Evolutionary conservation across 2,797 vertebrate genomes (phyloP).

Genomic region (Pampus argenteus): DNA sequence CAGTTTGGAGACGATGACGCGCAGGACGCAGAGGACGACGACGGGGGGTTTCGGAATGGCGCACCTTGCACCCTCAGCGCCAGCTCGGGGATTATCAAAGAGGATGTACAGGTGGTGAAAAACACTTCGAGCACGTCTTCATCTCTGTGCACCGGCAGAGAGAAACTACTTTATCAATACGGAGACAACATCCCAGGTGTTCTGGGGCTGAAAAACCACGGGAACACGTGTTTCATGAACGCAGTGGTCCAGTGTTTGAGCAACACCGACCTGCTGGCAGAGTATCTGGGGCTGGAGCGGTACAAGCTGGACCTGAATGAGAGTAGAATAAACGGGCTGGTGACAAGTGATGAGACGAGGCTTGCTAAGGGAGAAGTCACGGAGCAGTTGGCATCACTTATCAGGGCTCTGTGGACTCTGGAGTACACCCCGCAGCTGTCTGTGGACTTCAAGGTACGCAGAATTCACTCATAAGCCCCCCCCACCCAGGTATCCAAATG

Average conservation of each 20-base stretch:
- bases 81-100: conserved; percentile 61
- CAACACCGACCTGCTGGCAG: conserved; percentile 95
- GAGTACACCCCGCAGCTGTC: conserved; percentile 95
- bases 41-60: conserved; percentile 86
- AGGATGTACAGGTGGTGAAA: conserved; percentile 64
- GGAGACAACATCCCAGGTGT: conserved; percentile 88
- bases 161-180: conserved; percentile 76
- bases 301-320: conserved; percentile 79
- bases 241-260: conserved; percentile 96
- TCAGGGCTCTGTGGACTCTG: conserved; percentile 94
- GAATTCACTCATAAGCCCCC: neutral
- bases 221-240: conserved; percentile 99
- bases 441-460: conserved; percentile 93
- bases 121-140: conserved; percentile 64
- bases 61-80: conserved; percentile 80
- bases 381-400: conserved; percentile 89
- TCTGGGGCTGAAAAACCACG: conserved; percentile 94
- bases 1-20: conserved; percentile 79
- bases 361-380: conserved; percentile 88
- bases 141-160: conserved; percentile 70
- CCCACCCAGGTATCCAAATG: neutral
- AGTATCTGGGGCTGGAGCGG: conserved; percentile 89
- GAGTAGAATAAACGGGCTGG: conserved; percentile 49
- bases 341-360: conserved; percentile 53
- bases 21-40: conserved; percentile 84